Base-by-base conservation (phyloP, 2,113 vertebrate genomes). In the Amphilophus citrinellus region DNA sequence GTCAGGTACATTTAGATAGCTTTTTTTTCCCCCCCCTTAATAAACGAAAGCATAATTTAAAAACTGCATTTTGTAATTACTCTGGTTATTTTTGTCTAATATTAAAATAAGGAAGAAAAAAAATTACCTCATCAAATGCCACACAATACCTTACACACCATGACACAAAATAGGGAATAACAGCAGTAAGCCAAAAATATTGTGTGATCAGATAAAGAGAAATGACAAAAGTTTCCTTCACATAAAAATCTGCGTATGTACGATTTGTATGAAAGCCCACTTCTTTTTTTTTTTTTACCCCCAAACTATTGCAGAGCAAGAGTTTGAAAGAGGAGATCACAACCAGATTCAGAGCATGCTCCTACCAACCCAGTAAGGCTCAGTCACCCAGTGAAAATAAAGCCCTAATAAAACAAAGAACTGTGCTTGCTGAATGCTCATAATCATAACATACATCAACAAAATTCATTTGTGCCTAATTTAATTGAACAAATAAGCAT, bases 381-480 rank as follows among this genome's bases (percentile, higher is more conserved):
- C 24, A 78, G 53, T 44, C 1, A 30, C 4, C 32, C 13, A 32
- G 6, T 44, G 14, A 17, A 56, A 39, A 35, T 1, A 53, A 61
- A 60, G 24, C 62, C 4, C 27, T 37, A 50, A 84, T 60, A 76
- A 88, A 87, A 86, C 53, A 85, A 88, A 90, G 56, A 24, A 18
- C 10, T 77, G 42, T 84, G 60, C 76, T 73, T 8, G n/a, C 68
- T 24, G 68, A 79, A 60, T 24, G 1, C 5, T 32, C 65, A 50
- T 18, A 77, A 3, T 58, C 63, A 61, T 81, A 87, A 83, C 11
- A 82, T 71, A 14, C 58, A 20, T 59, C 22, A 7, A 56, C 56
- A 65, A 59, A 66, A 76, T 27, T n/a, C 57, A 59, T 61, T 24
- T 2, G 4, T 10, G 39, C 50, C 62, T 14, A 77, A 24, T 83